These are phyloP conservation scores for Fulmarus glacialis DNA, from an alignment of 2,113 vertebrate genomes.

Conservation along the genomic window DNA sequence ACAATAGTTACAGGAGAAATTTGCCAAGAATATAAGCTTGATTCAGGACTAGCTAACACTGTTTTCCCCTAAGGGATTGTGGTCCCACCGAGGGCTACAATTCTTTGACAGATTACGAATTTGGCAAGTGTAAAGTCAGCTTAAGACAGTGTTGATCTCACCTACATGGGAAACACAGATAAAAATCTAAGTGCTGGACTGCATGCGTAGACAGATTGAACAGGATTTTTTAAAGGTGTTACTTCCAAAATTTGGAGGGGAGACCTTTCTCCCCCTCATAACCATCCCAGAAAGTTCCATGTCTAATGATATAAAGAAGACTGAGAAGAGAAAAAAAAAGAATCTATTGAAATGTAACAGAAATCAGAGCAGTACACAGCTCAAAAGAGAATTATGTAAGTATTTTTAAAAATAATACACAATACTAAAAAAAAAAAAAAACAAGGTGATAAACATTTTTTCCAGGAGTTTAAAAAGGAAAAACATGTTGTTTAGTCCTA, in stretches of 20 bases:
- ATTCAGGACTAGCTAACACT: neutral
- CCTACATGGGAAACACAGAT: neutral
- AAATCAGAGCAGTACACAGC: neutral
- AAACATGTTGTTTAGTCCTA: neutral
- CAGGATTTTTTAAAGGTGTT: neutral
- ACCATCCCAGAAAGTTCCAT: neutral
- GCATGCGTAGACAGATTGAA: neutral
- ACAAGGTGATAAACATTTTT: neutral
- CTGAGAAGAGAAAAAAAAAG: neutral
- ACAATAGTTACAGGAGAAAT: neutral
- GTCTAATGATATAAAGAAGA: neutral
- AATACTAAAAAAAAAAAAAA: neutral
- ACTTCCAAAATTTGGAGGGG: neutral
- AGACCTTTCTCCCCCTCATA: neutral
- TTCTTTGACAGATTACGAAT: neutral
- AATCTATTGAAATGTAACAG: neutral
- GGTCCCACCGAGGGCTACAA: neutral
- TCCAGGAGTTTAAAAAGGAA: neutral
- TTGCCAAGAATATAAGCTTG: neutral
- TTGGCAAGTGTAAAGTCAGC: neutral
- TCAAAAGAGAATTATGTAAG: neutral
- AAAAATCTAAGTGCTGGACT: neutral
- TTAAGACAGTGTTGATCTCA: neutral
- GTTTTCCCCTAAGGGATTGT: neutral
- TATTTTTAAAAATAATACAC: neutral